Evolutionary conservation across 2,113 vertebrate species (phyloP), one percentile per base, ranked within the genome.

Genomic region (Tyto alba): DNA sequence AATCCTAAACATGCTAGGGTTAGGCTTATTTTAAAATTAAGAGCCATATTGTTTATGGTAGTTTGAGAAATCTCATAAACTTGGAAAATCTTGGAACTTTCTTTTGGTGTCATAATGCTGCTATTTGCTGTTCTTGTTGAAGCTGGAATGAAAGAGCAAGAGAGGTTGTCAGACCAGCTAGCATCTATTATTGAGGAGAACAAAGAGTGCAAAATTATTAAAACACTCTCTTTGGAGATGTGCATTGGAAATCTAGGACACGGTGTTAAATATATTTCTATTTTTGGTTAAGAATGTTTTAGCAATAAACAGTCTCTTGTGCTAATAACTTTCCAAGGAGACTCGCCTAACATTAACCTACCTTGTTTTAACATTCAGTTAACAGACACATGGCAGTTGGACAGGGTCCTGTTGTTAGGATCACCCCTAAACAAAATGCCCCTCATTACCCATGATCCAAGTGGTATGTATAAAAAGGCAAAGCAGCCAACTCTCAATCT

Each of bases 281-380:
- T 95, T 98, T 97, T 97, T 93, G 87, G 93, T 95, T 95, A 95
- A 96, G 96, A 96, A 94, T 88, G 56, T 89, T 90, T 95, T 82
- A 95, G 79, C 52, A 96, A 94, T 97, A 97, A 97, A 97, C 93
- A 95, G 63, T 84, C 78, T 86, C 95, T 93, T 88, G 53, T 95
- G 88, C 71, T 97, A 91, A 85, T 88, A 95, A 93, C 95, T 98
- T 97, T 96, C 94, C 96, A 97, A 95, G 97, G 93, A 97, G 85
- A 94, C 77, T 92, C 94, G 88, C 59, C 95, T 95, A 93, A 94
- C 92, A 89, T 95, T 98, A 88, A 88, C 92, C 79, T 60, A 94
- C 94, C 85, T 96, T 97, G 94, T 97, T 97, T 97, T 95, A 97
- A 92, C 81, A 88, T 97, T 97, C 80, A 69, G 85, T 96, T 96